Percentiles rank a stretch among this genome's conserved stretches.
Evolutionary conservation across 2,113 vertebrate genomes (phyloP).

Genomic region (Cryptotis parvus): DNA sequence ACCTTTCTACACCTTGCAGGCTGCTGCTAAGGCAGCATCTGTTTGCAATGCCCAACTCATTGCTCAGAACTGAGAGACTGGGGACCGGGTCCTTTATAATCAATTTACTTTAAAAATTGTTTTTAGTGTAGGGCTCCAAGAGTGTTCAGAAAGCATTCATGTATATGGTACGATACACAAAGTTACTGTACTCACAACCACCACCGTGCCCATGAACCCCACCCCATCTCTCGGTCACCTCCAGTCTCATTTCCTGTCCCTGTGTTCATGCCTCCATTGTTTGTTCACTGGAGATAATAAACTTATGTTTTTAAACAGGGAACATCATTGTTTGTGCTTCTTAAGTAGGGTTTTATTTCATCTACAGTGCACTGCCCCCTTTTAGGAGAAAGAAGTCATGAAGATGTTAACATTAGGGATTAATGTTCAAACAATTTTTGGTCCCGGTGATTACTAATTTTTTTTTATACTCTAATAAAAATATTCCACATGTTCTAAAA

Average conservation of each 20-base stretch:
- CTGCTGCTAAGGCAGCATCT: neutral
- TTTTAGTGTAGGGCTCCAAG: too few species aligned
- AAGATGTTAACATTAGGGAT: neutral
- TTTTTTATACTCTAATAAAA: neutral
- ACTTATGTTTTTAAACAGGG: slow-evolving; percentile 14
- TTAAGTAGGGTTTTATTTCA: neutral
- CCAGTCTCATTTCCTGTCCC: too few species aligned
- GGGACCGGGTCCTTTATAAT: neutral
- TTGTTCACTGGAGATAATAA: neutral
- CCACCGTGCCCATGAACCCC: too few species aligned
- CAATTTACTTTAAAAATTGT: neutral
- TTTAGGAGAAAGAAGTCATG: slow-evolving; percentile 3
- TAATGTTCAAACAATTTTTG: too few species aligned
- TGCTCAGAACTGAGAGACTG: neutral
- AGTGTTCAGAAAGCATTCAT: too few species aligned
- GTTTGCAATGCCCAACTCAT: neutral
- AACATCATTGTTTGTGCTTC: neutral
- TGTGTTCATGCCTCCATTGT: too few species aligned
- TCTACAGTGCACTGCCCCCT: neutral
- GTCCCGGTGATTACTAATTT: slow-evolving; percentile 8
- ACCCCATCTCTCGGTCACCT: too few species aligned
- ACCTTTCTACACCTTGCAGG: too few species aligned
- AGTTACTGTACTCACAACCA: too few species aligned
- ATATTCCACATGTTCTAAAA: neutral
- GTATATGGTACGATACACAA: too few species aligned